phyloP scores from a whole-genome alignment of 2,113 vertebrate species.

The Dicaeum eximium region DNA sequence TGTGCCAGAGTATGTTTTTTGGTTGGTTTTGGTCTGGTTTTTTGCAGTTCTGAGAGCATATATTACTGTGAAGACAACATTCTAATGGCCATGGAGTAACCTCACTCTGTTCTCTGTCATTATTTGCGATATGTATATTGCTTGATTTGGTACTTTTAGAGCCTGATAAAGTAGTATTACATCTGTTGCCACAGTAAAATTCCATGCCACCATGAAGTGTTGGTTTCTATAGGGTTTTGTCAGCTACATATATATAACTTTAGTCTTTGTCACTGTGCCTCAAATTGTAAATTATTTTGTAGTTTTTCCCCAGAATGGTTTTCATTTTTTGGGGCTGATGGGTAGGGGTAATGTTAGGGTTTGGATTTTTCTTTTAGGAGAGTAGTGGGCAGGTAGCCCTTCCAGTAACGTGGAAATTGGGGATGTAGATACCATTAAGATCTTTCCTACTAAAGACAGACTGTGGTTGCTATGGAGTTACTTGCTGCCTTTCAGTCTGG shows the following conservation, averaged over 20 bases:
- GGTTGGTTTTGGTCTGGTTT: fast-evolving
- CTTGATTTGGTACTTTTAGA: not conserved
- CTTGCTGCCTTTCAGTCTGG: not conserved
- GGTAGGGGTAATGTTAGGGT: fast-evolving
- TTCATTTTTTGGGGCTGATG: not conserved
- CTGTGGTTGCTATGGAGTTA: not conserved
- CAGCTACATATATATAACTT: not conserved
- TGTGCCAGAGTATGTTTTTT: not conserved
- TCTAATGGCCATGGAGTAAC: not conserved
- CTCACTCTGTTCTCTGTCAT: not conserved
- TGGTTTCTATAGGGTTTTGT: not conserved
- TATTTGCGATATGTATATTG: not conserved
- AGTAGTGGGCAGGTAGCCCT: not conserved
- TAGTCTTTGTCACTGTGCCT: not conserved
- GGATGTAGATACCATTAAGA: not conserved
- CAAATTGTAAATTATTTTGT: not conserved
- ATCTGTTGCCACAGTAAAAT: not conserved
- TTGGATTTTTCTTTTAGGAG: not conserved
- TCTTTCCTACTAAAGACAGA: not conserved
- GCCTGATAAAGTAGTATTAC: not conserved
- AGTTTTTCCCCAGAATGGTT: not conserved
- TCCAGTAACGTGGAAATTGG: not conserved
- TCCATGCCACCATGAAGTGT: not conserved
- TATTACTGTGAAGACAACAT: not conserved
- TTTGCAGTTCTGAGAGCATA: not conserved